Percentiles rank a stretch among this genome's conserved stretches.
phyloP scores from a whole-genome alignment of 2,888 invertebrate genomes.

The Invenusta paracnida region DNA sequence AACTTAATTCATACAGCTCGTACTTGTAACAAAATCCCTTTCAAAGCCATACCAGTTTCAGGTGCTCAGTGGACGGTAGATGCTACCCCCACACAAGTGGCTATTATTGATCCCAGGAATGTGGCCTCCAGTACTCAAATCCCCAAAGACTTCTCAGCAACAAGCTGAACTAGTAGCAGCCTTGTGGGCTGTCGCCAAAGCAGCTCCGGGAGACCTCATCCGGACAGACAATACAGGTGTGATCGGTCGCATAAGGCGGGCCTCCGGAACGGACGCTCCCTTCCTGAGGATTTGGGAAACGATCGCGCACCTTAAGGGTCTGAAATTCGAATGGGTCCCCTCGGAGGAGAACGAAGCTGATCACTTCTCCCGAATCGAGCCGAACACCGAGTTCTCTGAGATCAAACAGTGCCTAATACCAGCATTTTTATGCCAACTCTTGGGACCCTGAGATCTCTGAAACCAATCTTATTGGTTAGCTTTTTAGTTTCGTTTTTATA shows the following conservation, averaged over 20 bases:
- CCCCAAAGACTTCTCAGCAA: not conserved
- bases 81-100: not conserved
- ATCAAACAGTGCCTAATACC: no score
- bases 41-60: not conserved
- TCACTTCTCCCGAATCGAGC: no score
- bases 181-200: not conserved
- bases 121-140: not conserved
- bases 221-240: not conserved
- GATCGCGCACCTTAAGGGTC: no score
- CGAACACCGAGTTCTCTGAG: no score
- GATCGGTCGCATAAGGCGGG: not conserved
- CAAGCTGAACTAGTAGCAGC: not conserved
- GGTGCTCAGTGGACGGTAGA: not conserved
- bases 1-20: not conserved
- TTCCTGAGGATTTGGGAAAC: no score
- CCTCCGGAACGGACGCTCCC: no score
- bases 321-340: no score
- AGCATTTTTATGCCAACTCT: no score
- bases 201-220: not conserved
- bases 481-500: no score
- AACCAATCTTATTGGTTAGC: no score
- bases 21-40: not conserved
- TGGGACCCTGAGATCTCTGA: no score
- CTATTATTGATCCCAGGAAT: not conserved
- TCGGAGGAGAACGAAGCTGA: no score